Percentiles rank a stretch among this genome's conserved stretches.
Conservation (phyloP, 2,888 invertebrate species). For the Opisthograptis luteolata region DNA sequence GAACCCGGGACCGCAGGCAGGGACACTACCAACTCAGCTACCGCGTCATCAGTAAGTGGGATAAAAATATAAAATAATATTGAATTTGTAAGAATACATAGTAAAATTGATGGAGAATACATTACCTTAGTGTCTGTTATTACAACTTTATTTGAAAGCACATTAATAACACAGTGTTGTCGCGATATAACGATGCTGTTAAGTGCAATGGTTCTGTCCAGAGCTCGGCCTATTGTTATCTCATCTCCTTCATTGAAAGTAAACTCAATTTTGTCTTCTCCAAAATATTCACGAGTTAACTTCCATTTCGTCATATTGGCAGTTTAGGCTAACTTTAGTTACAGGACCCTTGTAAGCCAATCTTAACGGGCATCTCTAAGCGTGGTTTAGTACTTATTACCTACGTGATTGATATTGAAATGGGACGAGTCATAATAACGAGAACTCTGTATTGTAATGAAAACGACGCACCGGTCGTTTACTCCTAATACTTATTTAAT, state of each 20-base stretch:
- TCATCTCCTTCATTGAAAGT: slow-evolving; percentile 61
- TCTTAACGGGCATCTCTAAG: neutral
- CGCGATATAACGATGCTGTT: slow-evolving; percentile 72
- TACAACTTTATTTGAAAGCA: slow-evolving; percentile 55
- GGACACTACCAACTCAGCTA: too few relatives aligned
- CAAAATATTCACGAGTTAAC: slow-evolving; percentile 60
- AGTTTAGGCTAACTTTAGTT: neutral
- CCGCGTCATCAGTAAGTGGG: too few relatives aligned
- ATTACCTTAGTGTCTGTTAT: slow-evolving; percentile 71
- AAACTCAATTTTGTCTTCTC: slow-evolving; percentile 61
- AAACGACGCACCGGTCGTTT: too few relatives aligned
- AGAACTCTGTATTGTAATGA: too few relatives aligned
- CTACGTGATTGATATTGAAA: too few relatives aligned
- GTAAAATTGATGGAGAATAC: slow-evolving; percentile 6
- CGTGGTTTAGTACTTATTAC: too few relatives aligned
- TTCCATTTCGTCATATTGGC: slow-evolving; percentile 71
- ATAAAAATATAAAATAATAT: too few relatives aligned
- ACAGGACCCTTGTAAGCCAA: neutral
- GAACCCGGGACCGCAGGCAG: too few relatives aligned
- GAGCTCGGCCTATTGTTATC: slow-evolving; percentile 66
- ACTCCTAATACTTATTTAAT: too few relatives aligned
- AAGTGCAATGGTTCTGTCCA: slow-evolving; percentile 60
- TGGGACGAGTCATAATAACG: too few relatives aligned
- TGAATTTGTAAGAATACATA: too few relatives aligned
- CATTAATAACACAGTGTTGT: slow-evolving; percentile 65